Evolutionary conservation across 2,888 invertebrate genomes (phyloP), one percentile per base, ranked within the genome.

Genomic region (Allophyes oxyacanthae): DNA sequence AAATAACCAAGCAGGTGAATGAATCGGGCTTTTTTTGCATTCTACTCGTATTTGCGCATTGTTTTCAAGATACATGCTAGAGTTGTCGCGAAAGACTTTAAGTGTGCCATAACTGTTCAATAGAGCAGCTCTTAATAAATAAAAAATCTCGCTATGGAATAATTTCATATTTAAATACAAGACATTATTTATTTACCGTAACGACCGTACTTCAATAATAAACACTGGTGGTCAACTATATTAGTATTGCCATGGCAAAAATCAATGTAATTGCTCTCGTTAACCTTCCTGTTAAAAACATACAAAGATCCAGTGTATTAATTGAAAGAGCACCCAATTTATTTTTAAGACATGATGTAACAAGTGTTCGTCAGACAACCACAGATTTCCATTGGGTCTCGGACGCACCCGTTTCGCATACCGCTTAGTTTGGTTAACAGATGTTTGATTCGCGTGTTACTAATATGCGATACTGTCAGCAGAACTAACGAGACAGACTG

Each of bases 261-360:
- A 61, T 48, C 34, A 45, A 30, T 33, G 26, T 55, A 51, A 59
- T 70, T 59, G 52, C 33, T 42, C 56, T 68, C 32, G 50, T 59
- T 62, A 62, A 53, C 58, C 57, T 60, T 58, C 52, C 41, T 60
- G 56, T 49, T 57, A 67, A 57, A 64, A 48, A 53, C 50, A 36
- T 40, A 45, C 40, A 57, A 46, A 2, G 60, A 61, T 56, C 43
- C 56, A 68, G 58, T 54, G 46, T 63, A 66, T 69, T 54, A 64
- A 80, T 79, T 81, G 75, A 76, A 72, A 73, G 60, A 72, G 64
- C 75, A 69, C 73, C 72, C 63, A 79, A 72, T 76, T 74, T 74
- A 79, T 76, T 77, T 79, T 77, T 68, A 72, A 77, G 71, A 75
- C 70, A 72, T 82, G 81, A 83, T 78, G 83, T 78, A 81, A 84